These are phyloP conservation scores for Trichonephila inaurata DNA, from an alignment of 1,140 invertebrate species.

Conservation along the genomic window DNA sequence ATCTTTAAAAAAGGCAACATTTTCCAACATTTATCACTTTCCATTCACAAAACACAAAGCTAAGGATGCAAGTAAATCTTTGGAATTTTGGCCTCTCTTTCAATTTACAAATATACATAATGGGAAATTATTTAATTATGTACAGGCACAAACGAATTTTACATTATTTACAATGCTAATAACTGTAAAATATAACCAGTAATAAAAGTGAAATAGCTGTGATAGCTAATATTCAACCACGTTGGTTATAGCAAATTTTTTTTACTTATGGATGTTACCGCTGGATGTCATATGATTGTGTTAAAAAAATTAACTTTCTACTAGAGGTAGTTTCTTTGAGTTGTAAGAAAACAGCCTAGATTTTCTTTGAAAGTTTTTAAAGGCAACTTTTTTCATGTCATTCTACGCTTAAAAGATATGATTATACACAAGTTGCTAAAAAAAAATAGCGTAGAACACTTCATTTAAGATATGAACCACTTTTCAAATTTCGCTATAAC, in stretches of 20 bases:
- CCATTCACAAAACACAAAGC: slow-evolving; percentile 37
- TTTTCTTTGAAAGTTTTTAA: neutral
- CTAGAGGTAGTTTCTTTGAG: neutral
- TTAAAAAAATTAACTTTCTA: neutral
- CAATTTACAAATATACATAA: slow-evolving; percentile 57
- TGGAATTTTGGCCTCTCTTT: slow-evolving; percentile 71
- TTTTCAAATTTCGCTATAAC: neutral
- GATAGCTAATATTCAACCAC: neutral
- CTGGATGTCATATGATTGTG: neutral
- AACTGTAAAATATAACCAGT: slow-evolving; percentile 14
- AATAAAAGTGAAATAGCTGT: neutral
- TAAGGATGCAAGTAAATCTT: slow-evolving; percentile 67
- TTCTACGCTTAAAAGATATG: neutral
- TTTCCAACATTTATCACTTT: slow-evolving; percentile 39
- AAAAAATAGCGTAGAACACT: neutral
- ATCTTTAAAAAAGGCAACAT: neutral
- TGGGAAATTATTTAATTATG: neutral
- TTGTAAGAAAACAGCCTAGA: neutral
- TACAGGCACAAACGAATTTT: slow-evolving; percentile 9
- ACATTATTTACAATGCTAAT: slow-evolving; percentile 31
- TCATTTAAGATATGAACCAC: neutral
- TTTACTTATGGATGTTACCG: neutral
- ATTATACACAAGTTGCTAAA: neutral
- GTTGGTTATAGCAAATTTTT: neutral
- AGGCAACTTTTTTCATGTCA: neutral